Evolutionary conservation across 1,140 invertebrate species (phyloP), one percentile per base, ranked within the genome.

Genomic region (Rhagoletis pomonella): DNA sequence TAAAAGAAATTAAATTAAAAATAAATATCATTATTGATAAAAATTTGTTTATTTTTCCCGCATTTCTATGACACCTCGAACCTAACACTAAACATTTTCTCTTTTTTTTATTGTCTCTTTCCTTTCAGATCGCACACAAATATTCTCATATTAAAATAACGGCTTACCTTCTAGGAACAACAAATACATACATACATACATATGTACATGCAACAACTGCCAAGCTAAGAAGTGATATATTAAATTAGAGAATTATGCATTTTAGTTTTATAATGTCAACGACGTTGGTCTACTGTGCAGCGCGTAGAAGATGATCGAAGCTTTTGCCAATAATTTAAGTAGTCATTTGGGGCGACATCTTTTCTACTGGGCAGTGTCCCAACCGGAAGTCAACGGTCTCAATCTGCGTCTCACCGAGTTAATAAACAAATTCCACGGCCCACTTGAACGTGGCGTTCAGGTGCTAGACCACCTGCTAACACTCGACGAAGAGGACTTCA

Each of bases 391-490:
- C 55, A 93, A 94, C 94, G 93, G 94, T 89, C 90, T 94, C 89
- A 91, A 94, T 88, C 94, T 94, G 91, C 91, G 93, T 89, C 93
- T 94, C 88, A 93, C 93, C 58, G 93, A 94, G 88, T 92, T 94
- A 88, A 93, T 94, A 4, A 93, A 91, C 86, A 94, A 94, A 90
- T 92, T 93, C 67, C 93, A 93, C 88, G 91, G 90, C 87, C 90
- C 90, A 89, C 90, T 92, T 81, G 91, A 93, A 87, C 89, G 91
- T 65, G 93, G 93, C 87, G 93, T 94, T 59, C 93, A 94, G 73
- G 93, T 94, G 87, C 88, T 94, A 89, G 94, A 94, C 87, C 93
- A 94, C 81, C 90, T 94, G 81, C 91, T 94, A 88, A 93, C 93
- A 39, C 92, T 94, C 88, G 93, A 94, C 64, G 93, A 94, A 86